A percentile compares a stretch with the other conserved stretches of the same genome.
These are phyloP conservation scores for Hippopotamus amphibius DNA, from an alignment of 2,113 vertebrate species.

Conservation along the genomic window DNA sequence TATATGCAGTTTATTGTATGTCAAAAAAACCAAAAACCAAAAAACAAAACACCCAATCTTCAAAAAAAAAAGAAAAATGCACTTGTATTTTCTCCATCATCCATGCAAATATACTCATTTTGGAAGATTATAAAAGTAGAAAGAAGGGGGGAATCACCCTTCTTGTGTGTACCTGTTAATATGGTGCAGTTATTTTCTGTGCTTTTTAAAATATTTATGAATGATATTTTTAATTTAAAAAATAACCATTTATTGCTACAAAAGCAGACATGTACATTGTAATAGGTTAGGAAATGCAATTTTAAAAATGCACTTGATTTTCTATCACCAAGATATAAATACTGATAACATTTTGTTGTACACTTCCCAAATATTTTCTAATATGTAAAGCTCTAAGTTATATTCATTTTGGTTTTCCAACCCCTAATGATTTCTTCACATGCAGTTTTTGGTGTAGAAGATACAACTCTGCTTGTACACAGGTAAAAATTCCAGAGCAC, in stretches of 20 bases:
- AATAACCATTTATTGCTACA: neutral
- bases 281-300: slow-evolving; percentile 14
- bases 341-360: neutral
- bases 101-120: neutral
- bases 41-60: no score
- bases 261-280: neutral
- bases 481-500: neutral
- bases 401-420: neutral
- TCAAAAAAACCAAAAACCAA: no score
- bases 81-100: neutral
- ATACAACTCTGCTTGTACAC: neutral
- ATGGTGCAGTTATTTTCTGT: neutral
- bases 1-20: no score
- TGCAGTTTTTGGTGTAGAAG: neutral
- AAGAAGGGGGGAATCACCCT: neutral
- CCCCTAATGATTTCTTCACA: neutral
- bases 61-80: neutral
- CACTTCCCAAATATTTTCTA: neutral
- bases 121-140: neutral
- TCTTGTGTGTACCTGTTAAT: neutral
- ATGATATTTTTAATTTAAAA: neutral
- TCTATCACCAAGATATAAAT: neutral
- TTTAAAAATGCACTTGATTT: neutral
- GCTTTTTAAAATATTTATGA: neutral
- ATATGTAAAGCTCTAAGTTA: neutral